Percentiles rank a stretch among this genome's conserved stretches.
phyloP scores from a whole-genome alignment of 2,113 vertebrate genomes.

The Cercopithecus mona region DNA sequence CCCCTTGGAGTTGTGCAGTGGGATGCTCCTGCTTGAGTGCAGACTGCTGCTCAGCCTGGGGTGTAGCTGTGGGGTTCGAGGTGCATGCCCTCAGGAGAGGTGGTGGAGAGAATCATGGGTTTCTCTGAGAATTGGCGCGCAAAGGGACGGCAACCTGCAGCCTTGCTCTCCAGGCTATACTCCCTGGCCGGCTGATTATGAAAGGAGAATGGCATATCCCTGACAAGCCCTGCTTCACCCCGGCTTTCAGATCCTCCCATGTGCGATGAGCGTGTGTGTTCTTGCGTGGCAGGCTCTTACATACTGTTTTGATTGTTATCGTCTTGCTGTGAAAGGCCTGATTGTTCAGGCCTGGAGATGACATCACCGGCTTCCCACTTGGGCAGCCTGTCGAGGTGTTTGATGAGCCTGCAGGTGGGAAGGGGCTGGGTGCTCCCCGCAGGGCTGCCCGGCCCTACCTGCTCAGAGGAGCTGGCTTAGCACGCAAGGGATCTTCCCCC shows the following conservation, averaged over 20 bases:
- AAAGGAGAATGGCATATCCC: constrained; percentile 76
- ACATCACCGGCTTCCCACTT: constrained; percentile 81
- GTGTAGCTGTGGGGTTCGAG: neutral
- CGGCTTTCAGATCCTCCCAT: constrained; percentile 51
- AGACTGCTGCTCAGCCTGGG: neutral
- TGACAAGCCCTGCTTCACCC: constrained; percentile 80
- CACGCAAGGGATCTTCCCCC: constrained; percentile 72
- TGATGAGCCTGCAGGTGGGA: constrained; percentile 85
- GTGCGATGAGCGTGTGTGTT: constrained; percentile 82
- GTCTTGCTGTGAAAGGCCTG: constrained; percentile 80
- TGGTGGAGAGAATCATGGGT: neutral
- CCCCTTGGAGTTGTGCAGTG: neutral
- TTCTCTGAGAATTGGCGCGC: constrained; percentile 69
- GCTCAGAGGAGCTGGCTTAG: constrained; percentile 60
- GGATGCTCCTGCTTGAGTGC: neutral
- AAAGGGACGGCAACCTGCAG: constrained; percentile 61
- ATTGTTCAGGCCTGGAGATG: constrained; percentile 82
- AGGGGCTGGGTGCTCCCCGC: constrained; percentile 74
- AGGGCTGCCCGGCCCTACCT: constrained; percentile 76
- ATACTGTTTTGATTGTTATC: constrained; percentile 86
- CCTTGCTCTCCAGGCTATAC: constrained; percentile 79
- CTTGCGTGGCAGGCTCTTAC: constrained; percentile 84
- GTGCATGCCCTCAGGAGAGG: neutral
- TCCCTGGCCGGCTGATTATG: constrained; percentile 71
- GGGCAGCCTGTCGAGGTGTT: constrained; percentile 80